These are phyloP conservation scores for Meandrusa payeni DNA, from an alignment of 2,888 invertebrate species.

Conservation along the genomic window DNA sequence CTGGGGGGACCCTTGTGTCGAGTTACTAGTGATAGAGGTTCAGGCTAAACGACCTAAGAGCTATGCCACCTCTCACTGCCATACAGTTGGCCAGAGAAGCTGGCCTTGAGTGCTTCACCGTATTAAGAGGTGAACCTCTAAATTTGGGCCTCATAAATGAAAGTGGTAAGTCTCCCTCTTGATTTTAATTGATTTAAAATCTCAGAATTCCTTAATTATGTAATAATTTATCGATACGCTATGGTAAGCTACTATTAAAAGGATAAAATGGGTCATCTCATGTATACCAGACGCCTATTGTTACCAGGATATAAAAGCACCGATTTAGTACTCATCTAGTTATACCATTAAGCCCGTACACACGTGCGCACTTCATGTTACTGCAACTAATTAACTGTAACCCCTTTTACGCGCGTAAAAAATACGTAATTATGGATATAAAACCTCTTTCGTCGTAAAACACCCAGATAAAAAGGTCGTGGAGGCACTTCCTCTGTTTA, in stretches of 20 bases:
- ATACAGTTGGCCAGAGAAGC: too few species aligned
- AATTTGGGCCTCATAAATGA: too few species aligned
- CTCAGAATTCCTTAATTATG: too few species aligned
- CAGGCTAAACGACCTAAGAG: too few species aligned
- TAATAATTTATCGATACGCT: too few species aligned
- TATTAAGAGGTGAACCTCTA: too few species aligned
- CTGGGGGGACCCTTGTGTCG: too few species aligned
- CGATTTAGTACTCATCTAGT: conserved; percentile 17
- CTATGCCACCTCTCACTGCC: too few species aligned
- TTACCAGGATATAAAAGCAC: conserved; percentile 7
- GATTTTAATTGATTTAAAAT: too few species aligned
- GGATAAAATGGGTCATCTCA: not conserved
- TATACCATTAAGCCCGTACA: conserved; percentile 32
- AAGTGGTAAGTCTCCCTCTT: too few species aligned
- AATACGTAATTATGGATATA: conserved; percentile 74
- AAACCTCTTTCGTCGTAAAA: conserved; percentile 73
- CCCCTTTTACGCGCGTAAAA: conserved; percentile 58
- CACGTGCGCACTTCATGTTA: conserved; percentile 43
- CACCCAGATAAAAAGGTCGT: conserved; percentile 69
- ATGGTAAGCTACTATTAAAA: not conserved
- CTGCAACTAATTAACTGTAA: conserved; percentile 58
- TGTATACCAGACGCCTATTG: conserved; percentile 1
- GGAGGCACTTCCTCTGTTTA: conserved; percentile 66
- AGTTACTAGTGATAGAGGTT: too few species aligned
- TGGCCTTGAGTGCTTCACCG: too few species aligned